These are phyloP conservation scores for Listronotus bonariensis DNA, from an alignment of 1,140 invertebrate genomes.

Conservation along the genomic window DNA sequence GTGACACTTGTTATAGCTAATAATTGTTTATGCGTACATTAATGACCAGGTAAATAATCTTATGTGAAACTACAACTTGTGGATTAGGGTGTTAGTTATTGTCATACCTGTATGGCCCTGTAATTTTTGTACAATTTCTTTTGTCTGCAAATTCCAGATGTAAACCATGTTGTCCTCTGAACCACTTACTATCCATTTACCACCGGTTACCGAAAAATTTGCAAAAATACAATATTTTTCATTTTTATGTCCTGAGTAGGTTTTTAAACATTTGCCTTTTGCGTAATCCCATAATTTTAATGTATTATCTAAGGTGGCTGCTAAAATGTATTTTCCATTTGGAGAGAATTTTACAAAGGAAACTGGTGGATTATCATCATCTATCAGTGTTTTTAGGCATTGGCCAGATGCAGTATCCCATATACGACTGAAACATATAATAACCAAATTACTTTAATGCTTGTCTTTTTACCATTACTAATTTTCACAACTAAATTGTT, in stretches of 20 bases:
- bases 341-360: slow-evolving; percentile 99
- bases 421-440: slow-evolving; percentile 73
- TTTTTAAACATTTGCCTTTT: slow-evolving; percentile 96
- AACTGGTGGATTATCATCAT: slow-evolving; percentile 98
- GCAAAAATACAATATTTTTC: slow-evolving; percentile 99
- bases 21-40: too few relatives aligned
- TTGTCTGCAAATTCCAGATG: slow-evolving; percentile 99
- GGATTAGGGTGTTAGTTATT: too few relatives aligned
- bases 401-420: slow-evolving; percentile 99
- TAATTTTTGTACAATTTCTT: slow-evolving; percentile 98
- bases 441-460: too few relatives aligned
- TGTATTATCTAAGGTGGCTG: slow-evolving; percentile 97
- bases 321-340: slow-evolving; percentile 99
- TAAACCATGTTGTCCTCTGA: slow-evolving; percentile 99
- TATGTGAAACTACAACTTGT: too few relatives aligned
- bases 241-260: slow-evolving; percentile 97
- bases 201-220: slow-evolving; percentile 99
- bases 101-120: slow-evolving; percentile 78
- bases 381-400: slow-evolving; percentile 96
- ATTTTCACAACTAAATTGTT: too few relatives aligned
- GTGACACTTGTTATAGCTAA: too few relatives aligned
- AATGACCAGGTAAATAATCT: too few relatives aligned
- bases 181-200: slow-evolving; percentile 99
- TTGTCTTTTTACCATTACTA: too few relatives aligned
- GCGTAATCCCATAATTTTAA: slow-evolving; percentile 99